Percentiles rank a stretch among this genome's conserved stretches.
Evolutionary conservation across 2,797 vertebrate species (phyloP).

Genomic region (Argyrosomus regius): DNA sequence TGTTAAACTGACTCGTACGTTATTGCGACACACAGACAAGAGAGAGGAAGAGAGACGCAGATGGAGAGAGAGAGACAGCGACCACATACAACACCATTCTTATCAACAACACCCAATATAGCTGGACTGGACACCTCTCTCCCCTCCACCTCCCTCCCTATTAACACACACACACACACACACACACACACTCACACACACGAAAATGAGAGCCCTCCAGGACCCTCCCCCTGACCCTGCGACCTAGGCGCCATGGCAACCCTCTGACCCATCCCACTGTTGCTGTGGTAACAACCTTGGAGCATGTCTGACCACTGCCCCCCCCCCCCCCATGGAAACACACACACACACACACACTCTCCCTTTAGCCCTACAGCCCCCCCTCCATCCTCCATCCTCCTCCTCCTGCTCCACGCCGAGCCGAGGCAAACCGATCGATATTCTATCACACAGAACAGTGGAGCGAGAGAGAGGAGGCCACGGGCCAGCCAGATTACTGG

Average conservation of each 20-base stretch:
- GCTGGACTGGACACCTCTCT: constrained; percentile 61
- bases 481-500: constrained; percentile 87
- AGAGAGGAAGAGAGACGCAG: constrained; percentile 26
- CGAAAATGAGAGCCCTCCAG: constrained; percentile 62
- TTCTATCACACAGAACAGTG: constrained; percentile 91
- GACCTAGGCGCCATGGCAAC: constrained; percentile 88
- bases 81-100: constrained; percentile 75
- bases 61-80: constrained; percentile 55
- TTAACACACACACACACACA: constrained; percentile 68
- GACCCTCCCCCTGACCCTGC: constrained; percentile 82
- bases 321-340: constrained; percentile 26
- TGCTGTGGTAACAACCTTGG: constrained; percentile 89
- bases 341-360: constrained; percentile 43
- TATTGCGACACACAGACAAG: background rate
- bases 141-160: constrained; percentile 47
- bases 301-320: constrained; percentile 86
- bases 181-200: constrained; percentile 46
- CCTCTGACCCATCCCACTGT: constrained; percentile 86
- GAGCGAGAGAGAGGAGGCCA: constrained; percentile 87
- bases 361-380: constrained; percentile 58
- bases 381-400: constrained; percentile 54
- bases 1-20: constrained; percentile 14
- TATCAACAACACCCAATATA: constrained; percentile 80
- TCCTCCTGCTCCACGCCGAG: constrained; percentile 76
- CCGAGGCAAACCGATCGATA: constrained; percentile 88